Evolutionary conservation across 2,797 vertebrate genomes (phyloP), one percentile per base, ranked within the genome.

Genomic region (Anguilla obscura): DNA sequence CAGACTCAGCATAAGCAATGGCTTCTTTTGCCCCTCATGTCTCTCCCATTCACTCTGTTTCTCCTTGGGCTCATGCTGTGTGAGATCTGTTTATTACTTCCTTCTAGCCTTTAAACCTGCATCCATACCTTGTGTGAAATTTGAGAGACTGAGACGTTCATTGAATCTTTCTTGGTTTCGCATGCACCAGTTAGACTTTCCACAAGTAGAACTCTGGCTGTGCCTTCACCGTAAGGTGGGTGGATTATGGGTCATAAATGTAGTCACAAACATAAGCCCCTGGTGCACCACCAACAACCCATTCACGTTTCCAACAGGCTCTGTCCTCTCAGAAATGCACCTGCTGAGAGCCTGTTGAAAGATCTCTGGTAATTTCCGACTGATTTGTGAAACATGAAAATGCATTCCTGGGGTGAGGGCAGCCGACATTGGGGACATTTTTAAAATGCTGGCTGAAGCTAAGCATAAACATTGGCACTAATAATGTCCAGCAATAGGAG

Each of bases 241-340:
- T 82, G 36, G 79, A 16, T 82, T 30, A 82, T 36, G 16, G 33
- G 12, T 16, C 79, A 16, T 36, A 7, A 33, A 16, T 36, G 40
- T 45, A 82, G 79, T 48, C 79, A 36, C 16, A 45, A 82, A 48
- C 40, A 24, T 45, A 84, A 54, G 40, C 82, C 82, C 18, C 82
- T 48, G 79, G 79, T 24, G 60, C 60, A 63, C 60, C 79, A 40
- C 33, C 79, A 82, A 9, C 33, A 36, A 5, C 74, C 79, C 87
- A 86, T 86, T 79, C 86, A 63, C 86, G 27, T 82, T 76, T 82
- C 74, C 86, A 87, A 87, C 74, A 18, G 86, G 86, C 56, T 54
- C 74, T 52, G 24, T 27, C 69, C 79, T 9, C 48, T 86, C 86
- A 86, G 86, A 16, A 60, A 86, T 3, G 48, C 86, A 33, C 86